Conservation (phyloP, 1,140 invertebrate genomes). For the Tetraneura akinire region DNA sequence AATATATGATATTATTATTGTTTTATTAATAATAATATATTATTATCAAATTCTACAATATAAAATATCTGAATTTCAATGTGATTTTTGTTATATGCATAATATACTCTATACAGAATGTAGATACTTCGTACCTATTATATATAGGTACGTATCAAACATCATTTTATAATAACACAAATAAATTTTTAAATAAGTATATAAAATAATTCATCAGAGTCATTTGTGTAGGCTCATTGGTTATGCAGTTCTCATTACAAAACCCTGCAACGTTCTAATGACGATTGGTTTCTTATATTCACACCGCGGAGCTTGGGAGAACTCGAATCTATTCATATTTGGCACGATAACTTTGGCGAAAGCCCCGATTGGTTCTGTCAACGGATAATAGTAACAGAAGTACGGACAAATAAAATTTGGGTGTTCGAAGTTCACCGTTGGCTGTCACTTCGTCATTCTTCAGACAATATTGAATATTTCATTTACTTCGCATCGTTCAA, state of each 20-base stretch:
- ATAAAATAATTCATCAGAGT: background rate
- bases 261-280: conserved; percentile 49
- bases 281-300: conserved; percentile 54
- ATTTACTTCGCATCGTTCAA: background rate
- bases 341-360: conserved; percentile 53
- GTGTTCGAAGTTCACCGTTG: conserved; percentile 29
- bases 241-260: conserved; percentile 21
- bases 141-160: too few species aligned
- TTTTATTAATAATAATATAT: too few species aligned
- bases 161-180: background rate
- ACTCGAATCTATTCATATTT: conserved; percentile 51
- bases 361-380: conserved; percentile 53
- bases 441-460: background rate
- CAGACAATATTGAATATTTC: background rate
- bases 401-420: background rate
- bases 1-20: too few species aligned
- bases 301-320: conserved; percentile 51
- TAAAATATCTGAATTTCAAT: too few species aligned
- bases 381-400: conserved; percentile 23
- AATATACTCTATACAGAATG: too few species aligned
- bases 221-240: conserved; percentile 49
- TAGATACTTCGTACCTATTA: too few species aligned
- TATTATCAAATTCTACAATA: too few species aligned
- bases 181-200: background rate
- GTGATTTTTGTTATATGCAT: too few species aligned